Percentiles rank a stretch among this genome's conserved stretches.
phyloP scores from a whole-genome alignment of 2,113 vertebrate species.

The Aegotheles bennettii region DNA sequence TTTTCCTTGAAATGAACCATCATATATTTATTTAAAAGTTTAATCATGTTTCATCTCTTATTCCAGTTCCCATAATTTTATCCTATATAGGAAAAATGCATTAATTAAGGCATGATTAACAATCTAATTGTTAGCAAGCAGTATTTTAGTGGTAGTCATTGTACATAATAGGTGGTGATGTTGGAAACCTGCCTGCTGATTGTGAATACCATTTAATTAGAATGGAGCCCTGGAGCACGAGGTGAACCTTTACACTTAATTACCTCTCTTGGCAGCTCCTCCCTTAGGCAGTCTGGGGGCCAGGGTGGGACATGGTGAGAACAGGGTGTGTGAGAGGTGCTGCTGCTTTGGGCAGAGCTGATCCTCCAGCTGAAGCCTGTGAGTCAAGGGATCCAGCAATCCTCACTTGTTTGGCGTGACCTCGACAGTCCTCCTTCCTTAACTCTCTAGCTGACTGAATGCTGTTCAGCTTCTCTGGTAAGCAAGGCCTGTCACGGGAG shows the following conservation, averaged over 20 bases:
- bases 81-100: neutral
- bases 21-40: neutral
- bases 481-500: neutral
- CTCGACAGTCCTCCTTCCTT: neutral
- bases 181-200: neutral
- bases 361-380: neutral
- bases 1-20: neutral
- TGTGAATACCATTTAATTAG: neutral
- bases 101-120: neutral
- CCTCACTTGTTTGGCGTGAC: neutral
- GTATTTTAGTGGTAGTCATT: neutral
- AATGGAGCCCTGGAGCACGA: neutral
- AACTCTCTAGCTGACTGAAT: neutral
- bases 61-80: neutral
- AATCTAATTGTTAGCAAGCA: neutral
- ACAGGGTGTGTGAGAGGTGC: neutral
- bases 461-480: accelerated
- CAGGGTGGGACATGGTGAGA: neutral
- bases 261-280: neutral
- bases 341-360: neutral
- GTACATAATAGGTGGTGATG: neutral
- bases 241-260: neutral
- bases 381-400: neutral
- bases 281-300: neutral
- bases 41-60: neutral